These are phyloP conservation scores for Coracias cyanogaster DNA, from an alignment of 2,797 vertebrate genomes.

Conservation along the genomic window DNA sequence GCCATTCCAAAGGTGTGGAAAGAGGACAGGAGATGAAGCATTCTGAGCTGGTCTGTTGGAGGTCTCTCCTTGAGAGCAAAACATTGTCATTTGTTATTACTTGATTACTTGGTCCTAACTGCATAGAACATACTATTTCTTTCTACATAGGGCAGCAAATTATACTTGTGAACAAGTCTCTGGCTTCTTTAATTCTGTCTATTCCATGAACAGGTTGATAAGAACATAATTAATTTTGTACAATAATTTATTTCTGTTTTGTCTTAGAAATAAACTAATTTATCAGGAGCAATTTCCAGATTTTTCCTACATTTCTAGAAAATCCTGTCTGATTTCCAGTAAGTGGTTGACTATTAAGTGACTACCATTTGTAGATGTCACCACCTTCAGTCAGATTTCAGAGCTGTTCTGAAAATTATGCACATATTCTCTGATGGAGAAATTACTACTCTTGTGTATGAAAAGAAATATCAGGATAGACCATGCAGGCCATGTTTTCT, in stretches of 20 bases:
- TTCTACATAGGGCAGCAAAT: neutral
- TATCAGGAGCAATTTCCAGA: neutral
- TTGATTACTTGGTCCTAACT: neutral
- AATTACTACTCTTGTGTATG: neutral
- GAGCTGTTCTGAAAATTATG: neutral
- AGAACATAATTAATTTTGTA: neutral
- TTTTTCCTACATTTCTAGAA: neutral
- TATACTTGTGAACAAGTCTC: neutral
- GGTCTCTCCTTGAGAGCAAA: neutral
- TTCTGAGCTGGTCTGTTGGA: neutral
- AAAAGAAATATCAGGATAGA: neutral
- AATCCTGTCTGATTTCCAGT: neutral
- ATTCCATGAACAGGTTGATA: neutral
- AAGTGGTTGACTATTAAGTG: neutral
- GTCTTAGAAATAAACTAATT: neutral
- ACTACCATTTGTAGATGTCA: neutral
- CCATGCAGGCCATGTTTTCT: neutral
- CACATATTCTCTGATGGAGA: neutral
- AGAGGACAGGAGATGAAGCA: neutral
- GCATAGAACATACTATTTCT: rapidly evolving
- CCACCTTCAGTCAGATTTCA: neutral
- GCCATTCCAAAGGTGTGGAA: neutral
- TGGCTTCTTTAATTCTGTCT: neutral
- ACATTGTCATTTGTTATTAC: neutral
- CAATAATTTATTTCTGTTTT: neutral